Base-by-base conservation (phyloP, 2,797 vertebrate species). In the Lepilemur ruficaudatus region DNA sequence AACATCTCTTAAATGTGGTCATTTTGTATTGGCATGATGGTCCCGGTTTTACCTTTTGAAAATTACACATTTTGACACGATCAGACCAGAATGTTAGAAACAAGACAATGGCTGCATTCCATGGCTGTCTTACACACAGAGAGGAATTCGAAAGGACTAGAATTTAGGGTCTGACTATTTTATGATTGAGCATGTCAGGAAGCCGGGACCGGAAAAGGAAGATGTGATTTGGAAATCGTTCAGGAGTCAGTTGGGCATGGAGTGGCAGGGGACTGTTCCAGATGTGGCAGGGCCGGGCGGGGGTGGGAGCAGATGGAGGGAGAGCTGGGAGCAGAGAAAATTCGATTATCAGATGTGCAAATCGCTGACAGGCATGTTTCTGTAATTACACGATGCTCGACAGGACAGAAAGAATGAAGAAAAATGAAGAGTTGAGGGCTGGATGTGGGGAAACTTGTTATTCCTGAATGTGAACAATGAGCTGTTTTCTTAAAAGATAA, bases 321-420 rank as follows among this genome's bases (percentile, higher is more conserved):
- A 65, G 69, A 32, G 57, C 5, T 10, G 80, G 46, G 80, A 78
- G 79, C 96, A 75, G 83, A 95, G 94, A 88, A 95, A 98, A 96
- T 82, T 96, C 0, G 72, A 65, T 4, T 4, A 46, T 97, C 96
- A 95, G 96, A 93, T 70, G 95, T 93, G 93, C 87, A 91, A 97
- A 96, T 91, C n/a, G 48, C 97, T 97, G 35, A 50, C 95, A 94
- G 97, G 69, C 97, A 22, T 1, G 28, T 82, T 70, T 79, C 57
- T 76, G 57, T 78, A 79, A 89, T 91, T 59, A 80, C 59, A 1
- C 0, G 1, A 87, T 63, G 81, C 89, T 72, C 23, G 94, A 94
- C 95, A 84, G 0, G 13, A 11, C 94, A 96, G 87, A 88, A 57
- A 98, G 94, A n/a, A 48, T 0, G 81, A 59, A 2, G 75, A 63